Evolutionary conservation across 2,888 invertebrate species (phyloP).

Genomic region (Tromatobia lineatoria): DNA sequence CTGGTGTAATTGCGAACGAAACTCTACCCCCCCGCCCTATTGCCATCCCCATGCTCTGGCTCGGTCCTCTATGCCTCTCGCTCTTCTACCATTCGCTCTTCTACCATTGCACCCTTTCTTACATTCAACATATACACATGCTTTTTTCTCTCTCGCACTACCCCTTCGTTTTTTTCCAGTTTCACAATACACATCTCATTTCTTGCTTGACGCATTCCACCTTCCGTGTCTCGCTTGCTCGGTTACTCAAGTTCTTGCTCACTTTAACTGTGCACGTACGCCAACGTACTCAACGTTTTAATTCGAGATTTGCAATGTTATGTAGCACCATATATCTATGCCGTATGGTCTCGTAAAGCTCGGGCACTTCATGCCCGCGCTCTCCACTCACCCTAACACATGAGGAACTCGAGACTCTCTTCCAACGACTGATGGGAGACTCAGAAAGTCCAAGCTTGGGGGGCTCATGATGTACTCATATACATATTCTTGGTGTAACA

Average conservation of each 20-base stretch:
- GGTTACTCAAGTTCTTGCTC: conserved; percentile 48
- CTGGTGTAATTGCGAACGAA: conserved; percentile 76
- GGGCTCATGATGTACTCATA: too few relatives aligned
- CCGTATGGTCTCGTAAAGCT: background rate
- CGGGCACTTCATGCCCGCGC: background rate
- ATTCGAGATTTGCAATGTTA: background rate
- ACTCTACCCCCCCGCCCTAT: conserved; percentile 65
- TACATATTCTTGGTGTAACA: too few relatives aligned
- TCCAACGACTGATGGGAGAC: too few relatives aligned
- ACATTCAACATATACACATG: conserved; percentile 10
- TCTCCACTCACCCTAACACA: too few relatives aligned
- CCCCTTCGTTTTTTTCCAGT: conserved; percentile 21
- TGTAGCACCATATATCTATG: background rate
- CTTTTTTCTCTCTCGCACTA: conserved; percentile 34
- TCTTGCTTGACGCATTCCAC: conserved; percentile 49
- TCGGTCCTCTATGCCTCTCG: conserved; percentile 19
- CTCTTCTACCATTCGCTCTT: conserved; percentile 33
- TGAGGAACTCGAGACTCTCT: too few relatives aligned
- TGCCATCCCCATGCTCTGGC: conserved; percentile 18
- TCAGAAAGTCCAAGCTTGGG: too few relatives aligned
- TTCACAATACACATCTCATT: conserved; percentile 52
- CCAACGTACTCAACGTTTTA: background rate
- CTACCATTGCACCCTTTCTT: conserved; percentile 23
- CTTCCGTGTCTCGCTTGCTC: conserved; percentile 11
- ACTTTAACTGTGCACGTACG: conserved; percentile 30